Evolutionary conservation across 2,888 invertebrate species (phyloP).

Genomic region (Drosophila subsilvestris): DNA sequence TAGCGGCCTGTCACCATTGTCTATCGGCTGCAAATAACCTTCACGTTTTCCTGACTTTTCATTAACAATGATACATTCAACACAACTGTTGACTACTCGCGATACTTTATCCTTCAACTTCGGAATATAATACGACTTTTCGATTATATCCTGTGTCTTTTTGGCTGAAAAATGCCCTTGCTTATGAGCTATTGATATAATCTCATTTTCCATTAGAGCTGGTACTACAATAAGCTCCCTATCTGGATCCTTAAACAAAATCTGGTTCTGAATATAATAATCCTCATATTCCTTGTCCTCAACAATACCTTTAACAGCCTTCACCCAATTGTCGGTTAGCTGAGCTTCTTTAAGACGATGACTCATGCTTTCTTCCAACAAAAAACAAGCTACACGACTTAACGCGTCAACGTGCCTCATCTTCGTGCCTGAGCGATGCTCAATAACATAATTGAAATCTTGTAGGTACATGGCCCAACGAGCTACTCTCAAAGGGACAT

Average conservation of each 20-base stretch:
- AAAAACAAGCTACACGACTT: slow-evolving; percentile 20
- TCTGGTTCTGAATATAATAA: no score
- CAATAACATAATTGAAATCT: neutral
- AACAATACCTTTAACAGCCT: neutral
- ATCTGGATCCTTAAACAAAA: no score
- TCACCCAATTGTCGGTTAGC: neutral
- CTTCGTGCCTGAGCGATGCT: slow-evolving; percentile 4
- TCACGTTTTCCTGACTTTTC: neutral
- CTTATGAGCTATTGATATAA: no score
- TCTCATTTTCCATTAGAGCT: no score
- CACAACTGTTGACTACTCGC: neutral
- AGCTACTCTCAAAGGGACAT: neutral
- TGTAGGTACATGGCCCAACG: neutral
- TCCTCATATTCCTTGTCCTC: no score
- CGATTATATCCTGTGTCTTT: no score
- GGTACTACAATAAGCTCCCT: no score
- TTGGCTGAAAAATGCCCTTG: no score
- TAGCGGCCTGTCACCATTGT: slow-evolving; percentile 2
- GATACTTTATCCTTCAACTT: neutral
- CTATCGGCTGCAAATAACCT: neutral
- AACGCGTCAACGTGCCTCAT: slow-evolving; percentile 14
- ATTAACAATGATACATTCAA: neutral
- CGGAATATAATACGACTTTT: no score
- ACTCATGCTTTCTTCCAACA: slow-evolving; percentile 12
- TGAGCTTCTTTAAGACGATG: neutral